phyloP scores from a whole-genome alignment of 2,113 vertebrate genomes.

The Neofelis nebulosa region DNA sequence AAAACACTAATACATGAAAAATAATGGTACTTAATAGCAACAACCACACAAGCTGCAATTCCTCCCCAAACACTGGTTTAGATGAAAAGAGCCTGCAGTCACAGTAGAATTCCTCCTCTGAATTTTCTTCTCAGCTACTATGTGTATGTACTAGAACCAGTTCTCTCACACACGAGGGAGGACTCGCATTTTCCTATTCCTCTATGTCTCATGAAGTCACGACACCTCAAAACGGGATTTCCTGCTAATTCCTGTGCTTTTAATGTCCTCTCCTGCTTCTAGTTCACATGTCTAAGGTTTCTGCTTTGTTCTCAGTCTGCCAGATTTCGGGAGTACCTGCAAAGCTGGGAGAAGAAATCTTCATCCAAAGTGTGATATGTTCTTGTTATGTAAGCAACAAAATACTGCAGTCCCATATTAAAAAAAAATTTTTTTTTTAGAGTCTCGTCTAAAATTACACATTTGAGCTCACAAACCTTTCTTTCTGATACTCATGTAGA shows the following conservation, averaged over 20 bases:
- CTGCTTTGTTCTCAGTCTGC: background rate
- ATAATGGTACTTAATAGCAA: background rate
- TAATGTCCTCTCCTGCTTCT: background rate
- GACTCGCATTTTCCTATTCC: background rate
- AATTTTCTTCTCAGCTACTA: background rate
- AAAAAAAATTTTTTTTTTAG: background rate
- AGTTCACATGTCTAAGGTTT: background rate
- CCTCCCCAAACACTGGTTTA: background rate
- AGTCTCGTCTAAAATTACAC: background rate
- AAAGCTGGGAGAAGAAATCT: background rate
- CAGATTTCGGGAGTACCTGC: background rate
- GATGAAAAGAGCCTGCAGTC: background rate
- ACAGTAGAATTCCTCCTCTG: background rate
- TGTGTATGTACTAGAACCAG: background rate
- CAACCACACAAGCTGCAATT: background rate
- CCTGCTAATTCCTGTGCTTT: background rate
- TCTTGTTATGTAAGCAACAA: background rate
- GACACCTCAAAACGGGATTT: no score
- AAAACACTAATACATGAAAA: background rate
- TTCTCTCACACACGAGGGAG: background rate
- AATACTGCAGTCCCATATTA: background rate
- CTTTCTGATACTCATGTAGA: background rate
- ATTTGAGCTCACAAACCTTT: background rate
- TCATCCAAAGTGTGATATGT: background rate
- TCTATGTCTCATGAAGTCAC: background rate